These are phyloP conservation scores for Vombatus ursinus DNA, from an alignment of 2,113 vertebrate genomes.

Conservation along the genomic window DNA sequence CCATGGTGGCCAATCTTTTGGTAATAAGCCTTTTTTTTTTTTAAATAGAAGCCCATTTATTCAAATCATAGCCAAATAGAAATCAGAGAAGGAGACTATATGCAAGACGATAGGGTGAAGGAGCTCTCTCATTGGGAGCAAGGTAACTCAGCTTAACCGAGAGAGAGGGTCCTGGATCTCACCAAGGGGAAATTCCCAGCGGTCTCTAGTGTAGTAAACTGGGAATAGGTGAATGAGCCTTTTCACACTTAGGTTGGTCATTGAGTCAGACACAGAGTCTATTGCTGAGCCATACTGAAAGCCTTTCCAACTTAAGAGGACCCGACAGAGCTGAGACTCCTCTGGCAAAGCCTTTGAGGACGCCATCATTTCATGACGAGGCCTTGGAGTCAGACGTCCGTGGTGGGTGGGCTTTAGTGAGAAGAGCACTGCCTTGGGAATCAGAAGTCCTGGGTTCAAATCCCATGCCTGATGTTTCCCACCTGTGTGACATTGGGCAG, in stretches of 20 bases:
- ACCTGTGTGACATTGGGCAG: no score
- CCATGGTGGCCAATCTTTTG: no score
- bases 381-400: neutral
- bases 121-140: neutral
- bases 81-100: neutral
- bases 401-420: neutral
- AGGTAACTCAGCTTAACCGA: neutral
- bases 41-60: neutral
- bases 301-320: neutral
- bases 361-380: neutral
- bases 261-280: neutral
- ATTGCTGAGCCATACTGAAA: neutral
- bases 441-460: neutral
- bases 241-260: neutral
- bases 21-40: neutral
- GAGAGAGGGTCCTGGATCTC: neutral
- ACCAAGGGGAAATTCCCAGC: neutral
- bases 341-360: neutral
- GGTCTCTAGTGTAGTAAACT: neutral
- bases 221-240: neutral
- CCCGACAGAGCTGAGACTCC: neutral
- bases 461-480: neutral
- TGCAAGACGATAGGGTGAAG: neutral
- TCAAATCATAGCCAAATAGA: neutral
- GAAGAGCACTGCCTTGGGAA: neutral